Percentiles rank a stretch among this genome's conserved stretches.
Conservation (phyloP, 2,797 vertebrate species). For the Urocyon cinereoargenteus region DNA sequence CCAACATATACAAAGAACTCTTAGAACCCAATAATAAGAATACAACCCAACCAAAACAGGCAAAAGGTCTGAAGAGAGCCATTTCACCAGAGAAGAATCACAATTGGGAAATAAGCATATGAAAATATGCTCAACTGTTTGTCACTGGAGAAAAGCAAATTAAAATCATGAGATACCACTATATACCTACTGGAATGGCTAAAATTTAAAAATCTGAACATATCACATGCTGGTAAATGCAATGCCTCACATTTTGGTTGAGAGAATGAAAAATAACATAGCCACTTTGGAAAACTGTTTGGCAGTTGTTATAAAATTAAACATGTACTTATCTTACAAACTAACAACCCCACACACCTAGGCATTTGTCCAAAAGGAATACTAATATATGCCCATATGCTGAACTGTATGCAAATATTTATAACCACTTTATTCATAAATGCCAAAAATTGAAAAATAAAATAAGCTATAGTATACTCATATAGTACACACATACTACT, state of each 20-base stretch:
- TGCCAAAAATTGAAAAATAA: not conserved
- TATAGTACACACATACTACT: not conserved
- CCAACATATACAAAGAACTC: conserved; percentile 1
- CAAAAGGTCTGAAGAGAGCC: not conserved
- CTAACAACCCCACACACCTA: not conserved
- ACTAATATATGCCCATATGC: not conserved
- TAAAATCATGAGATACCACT: not conserved
- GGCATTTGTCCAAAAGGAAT: not conserved
- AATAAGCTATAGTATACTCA: not conserved
- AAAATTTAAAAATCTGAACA: conserved; percentile 4
- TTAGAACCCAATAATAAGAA: not conserved
- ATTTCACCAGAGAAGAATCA: not conserved
- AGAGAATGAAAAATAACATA: not conserved
- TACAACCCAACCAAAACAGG: not conserved
- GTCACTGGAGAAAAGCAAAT: not conserved
- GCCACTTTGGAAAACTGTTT: not conserved
- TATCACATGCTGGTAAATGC: not conserved
- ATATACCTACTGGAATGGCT: not conserved
- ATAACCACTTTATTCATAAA: not conserved
- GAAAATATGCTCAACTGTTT: not conserved
- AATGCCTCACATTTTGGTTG: not conserved
- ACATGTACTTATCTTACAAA: not conserved
- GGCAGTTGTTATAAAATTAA: not conserved
- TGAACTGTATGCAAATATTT: not conserved
- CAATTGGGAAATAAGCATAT: not conserved